These are phyloP conservation scores for Apaloderma vittatum DNA, from an alignment of 2,113 vertebrate species.

Conservation along the genomic window DNA sequence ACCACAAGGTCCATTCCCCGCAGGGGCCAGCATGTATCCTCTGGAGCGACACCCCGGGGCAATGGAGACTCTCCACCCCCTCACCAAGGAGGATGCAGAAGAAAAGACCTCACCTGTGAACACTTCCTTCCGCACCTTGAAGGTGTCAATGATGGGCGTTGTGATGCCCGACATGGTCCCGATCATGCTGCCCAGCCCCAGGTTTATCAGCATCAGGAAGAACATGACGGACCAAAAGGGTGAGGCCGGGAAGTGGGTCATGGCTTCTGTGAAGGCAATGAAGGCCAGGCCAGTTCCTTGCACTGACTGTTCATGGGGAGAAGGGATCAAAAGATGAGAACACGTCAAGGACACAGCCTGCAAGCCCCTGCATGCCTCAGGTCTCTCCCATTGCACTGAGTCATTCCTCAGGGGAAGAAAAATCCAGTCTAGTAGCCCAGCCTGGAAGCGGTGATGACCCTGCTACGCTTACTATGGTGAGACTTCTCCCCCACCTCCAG, in stretches of 20 bases:
- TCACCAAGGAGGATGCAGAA: background rate
- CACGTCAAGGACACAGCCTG: background rate
- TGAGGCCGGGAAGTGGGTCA: constrained; percentile 97
- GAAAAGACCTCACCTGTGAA: constrained; percentile 90
- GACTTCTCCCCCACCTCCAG: background rate
- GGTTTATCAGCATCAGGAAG: constrained; percentile 99
- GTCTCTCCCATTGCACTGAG: background rate
- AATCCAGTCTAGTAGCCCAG: background rate
- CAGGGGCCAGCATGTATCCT: background rate
- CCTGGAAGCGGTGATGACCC: background rate
- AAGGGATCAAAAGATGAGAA: background rate
- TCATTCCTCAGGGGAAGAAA: background rate
- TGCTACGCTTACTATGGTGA: background rate
- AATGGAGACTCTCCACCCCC: background rate
- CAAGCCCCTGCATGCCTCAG: background rate
- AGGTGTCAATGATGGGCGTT: constrained; percentile 94
- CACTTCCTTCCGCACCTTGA: constrained; percentile 96
- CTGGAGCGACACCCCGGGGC: background rate
- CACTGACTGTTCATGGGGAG: constrained; percentile 83
- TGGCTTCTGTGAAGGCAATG: constrained; percentile 98
- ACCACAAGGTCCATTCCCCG: background rate
- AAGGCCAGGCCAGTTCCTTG: constrained; percentile 99
- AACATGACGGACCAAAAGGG: constrained; percentile 99
- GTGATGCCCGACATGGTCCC: constrained; percentile 99
- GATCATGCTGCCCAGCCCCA: constrained; percentile 98